Percentiles rank a stretch among this genome's conserved stretches.
Conservation (phyloP, 2,113 vertebrate genomes). For the Pipa parva region DNA sequence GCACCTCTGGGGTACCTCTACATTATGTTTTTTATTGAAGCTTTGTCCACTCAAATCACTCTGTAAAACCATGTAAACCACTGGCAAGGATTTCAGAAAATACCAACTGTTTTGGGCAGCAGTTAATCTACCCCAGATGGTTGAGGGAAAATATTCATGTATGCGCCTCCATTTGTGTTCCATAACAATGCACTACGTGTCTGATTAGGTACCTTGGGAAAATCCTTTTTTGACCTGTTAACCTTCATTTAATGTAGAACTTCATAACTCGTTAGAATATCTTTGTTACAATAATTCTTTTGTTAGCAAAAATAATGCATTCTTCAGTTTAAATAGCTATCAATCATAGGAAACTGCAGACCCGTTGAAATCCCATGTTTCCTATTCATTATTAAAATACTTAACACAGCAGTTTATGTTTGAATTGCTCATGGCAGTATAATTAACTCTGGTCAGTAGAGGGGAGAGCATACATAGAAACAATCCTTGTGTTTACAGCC, state of each 20-base stretch:
- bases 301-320: constrained; percentile 26
- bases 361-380: constrained; percentile 21
- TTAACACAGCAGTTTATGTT: constrained; percentile 24
- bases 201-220: constrained; percentile 40
- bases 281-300: constrained; percentile 35
- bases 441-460: constrained; percentile 1
- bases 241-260: constrained; percentile 40
- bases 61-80: no score
- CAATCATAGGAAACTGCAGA: constrained; percentile 31
- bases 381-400: constrained; percentile 30
- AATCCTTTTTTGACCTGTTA: constrained; percentile 40
- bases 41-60: no score
- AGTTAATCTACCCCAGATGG: constrained; percentile 2
- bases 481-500: no score
- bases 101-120: constrained; percentile 52
- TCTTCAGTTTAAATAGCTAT: constrained; percentile 34
- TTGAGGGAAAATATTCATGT: constrained; percentile 27
- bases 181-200: constrained; percentile 33
- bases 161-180: constrained; percentile 36
- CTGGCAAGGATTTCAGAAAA: constrained; percentile 13
- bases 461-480: neutral
- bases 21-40: no score
- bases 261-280: constrained; percentile 24
- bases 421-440: constrained; percentile 9
- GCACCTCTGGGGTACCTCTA: no score